Conservation (phyloP, 2,113 vertebrate genomes). For the Petrocephalus zakoni region DNA sequence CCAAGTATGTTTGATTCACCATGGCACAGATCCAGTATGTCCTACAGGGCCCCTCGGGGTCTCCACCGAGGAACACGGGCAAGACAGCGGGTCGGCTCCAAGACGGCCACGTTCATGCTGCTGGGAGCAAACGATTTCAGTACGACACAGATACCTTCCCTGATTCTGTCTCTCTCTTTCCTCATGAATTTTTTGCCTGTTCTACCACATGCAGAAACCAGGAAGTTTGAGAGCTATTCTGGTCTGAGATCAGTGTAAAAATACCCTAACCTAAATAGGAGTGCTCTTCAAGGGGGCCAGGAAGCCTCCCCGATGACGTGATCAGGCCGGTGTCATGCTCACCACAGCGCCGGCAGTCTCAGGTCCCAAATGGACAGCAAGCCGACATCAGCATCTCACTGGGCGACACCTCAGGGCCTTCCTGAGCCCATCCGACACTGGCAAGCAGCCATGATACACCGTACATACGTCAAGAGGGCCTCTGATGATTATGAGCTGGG, state of each 20-base stretch:
- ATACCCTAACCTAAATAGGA: constrained; percentile 6
- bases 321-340: not conserved
- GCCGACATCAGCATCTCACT: not conserved
- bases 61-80: not conserved
- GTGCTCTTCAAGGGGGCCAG: not conserved
- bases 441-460: not conserved
- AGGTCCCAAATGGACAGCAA: not conserved
- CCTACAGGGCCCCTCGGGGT: not conserved
- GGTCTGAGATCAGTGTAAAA: not conserved
- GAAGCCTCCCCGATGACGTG: not conserved
- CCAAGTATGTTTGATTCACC: not conserved
- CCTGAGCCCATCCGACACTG: not conserved
- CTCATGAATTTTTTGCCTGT: not conserved
- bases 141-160: not conserved
- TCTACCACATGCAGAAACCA: not conserved
- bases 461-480: not conserved
- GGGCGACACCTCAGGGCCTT: not conserved
- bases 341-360: not conserved
- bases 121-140: not conserved
- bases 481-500: not conserved
- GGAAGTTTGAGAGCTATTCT: not conserved
- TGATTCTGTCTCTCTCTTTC: not conserved
- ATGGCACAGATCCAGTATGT: not conserved
- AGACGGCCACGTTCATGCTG: not conserved
- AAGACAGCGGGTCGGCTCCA: not conserved